Conservation (phyloP, 2,113 vertebrate species). For the Orycteropus afer region DNA sequence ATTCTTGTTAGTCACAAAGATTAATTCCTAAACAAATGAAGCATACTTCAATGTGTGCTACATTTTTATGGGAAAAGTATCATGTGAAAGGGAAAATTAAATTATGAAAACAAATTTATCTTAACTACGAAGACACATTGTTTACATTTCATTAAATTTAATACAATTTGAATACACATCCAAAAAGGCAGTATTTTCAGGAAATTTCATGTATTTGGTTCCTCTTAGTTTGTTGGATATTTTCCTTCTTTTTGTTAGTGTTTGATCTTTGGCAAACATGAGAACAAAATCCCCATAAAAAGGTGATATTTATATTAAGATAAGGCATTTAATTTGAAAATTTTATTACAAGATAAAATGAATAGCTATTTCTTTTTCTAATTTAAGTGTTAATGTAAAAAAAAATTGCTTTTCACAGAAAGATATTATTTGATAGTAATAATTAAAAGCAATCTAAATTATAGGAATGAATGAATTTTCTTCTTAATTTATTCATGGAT, state of each 20-base stretch:
- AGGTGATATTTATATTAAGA: background rate
- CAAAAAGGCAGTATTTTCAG: background rate
- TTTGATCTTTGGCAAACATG: background rate
- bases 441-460: background rate
- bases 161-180: background rate
- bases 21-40: background rate
- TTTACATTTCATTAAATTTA: background rate
- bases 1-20: background rate
- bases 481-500: background rate
- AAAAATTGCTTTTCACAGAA: background rate
- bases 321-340: background rate
- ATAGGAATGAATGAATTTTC: background rate
- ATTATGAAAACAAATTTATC: background rate
- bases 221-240: background rate
- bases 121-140: background rate
- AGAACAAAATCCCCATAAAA: background rate
- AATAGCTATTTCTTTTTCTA: background rate
- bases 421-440: background rate
- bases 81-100: background rate
- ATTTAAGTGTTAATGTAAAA: background rate
- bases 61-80: background rate
- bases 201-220: background rate
- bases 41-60: background rate
- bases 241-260: background rate
- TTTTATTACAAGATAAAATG: background rate